Base-by-base conservation (phyloP, 2,113 vertebrate genomes). In the Xenopus laevis region DNA sequence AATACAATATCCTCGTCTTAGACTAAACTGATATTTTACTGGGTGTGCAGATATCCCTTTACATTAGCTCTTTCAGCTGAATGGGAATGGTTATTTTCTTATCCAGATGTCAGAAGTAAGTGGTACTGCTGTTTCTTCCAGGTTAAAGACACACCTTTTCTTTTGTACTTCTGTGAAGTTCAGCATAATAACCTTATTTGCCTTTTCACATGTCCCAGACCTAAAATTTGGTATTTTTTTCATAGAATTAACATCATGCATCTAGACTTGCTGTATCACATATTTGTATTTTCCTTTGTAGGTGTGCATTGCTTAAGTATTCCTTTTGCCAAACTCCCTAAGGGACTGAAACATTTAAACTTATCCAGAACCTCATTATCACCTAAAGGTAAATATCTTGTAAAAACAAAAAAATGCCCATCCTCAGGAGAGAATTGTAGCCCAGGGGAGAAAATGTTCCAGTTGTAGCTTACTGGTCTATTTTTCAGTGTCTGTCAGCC, bases 301-400 rank as follows among this genome's bases (percentile, higher is more conserved):
- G 97, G 97, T 83, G 87, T 98, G 21, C 91, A 93, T 69, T 95
- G 92, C 23, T 83, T 98, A 82, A 95, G 95, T 84, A 84, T 91
- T 82, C 96, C 97, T 81, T 97, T 98, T 67, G 94, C 95, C 89
- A 98, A 98, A 92, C 93, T 96, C 81, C 90, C 89, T 58, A 92
- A 92, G 82, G 97, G 96, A 81, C 86, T 98, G 79, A 97, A 94
- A 68, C 91, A 98, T 89, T 90, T 98, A 85, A 98, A 97, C 85
- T 91, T 98, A 79, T 98, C 97, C 46, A 97, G 93, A 92, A 96
- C 95, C 87, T 98, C 97, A 81, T 79, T 98, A 78, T 97, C 97
- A 80, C 93, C 96, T 84, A 98, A 98, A 97, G 97, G 97, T 98
- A 92, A 52, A 52, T 78, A n/a, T n/a, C 33, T 40, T 40, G 33